phyloP scores from a whole-genome alignment of 2,797 vertebrate genomes.

The Microctenopoma steveboyesi region DNA sequence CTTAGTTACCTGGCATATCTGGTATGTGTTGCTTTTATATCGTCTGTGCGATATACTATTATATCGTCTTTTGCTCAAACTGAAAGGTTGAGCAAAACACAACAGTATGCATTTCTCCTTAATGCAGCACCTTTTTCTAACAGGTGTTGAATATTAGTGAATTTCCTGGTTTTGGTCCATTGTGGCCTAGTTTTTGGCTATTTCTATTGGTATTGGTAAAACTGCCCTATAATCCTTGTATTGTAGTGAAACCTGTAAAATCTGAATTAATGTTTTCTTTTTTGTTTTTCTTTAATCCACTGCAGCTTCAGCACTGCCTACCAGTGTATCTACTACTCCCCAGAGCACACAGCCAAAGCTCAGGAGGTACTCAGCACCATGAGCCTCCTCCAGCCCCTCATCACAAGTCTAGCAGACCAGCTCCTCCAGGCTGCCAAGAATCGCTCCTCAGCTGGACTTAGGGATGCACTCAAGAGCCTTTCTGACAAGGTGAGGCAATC shows the following conservation, averaged over 20 bases:
- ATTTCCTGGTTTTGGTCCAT: too few species aligned
- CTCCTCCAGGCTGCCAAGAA: conserved; percentile 94
- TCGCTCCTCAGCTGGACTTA: conserved; percentile 88
- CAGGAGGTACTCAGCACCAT: conserved; percentile 95
- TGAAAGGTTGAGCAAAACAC: too few species aligned
- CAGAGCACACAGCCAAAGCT: conserved; percentile 96
- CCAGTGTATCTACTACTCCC: conserved; percentile 99
- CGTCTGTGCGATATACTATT: too few species aligned
- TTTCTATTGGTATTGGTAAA: conserved; percentile 6
- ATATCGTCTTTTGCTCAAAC: too few species aligned
- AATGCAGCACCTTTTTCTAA: too few species aligned
- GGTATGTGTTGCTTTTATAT: too few species aligned
- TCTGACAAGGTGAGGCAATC: conserved; percentile 91
- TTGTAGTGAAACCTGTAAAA: conserved; percentile 1
- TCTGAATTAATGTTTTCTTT: conserved; percentile 16
- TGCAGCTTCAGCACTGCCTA: conserved; percentile 91
- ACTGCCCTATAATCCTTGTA: neutral
- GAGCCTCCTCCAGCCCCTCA: conserved; percentile 91
- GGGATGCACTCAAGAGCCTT: conserved; percentile 93
- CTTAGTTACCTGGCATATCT: too few species aligned
- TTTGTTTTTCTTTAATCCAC: neutral
- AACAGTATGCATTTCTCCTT: too few species aligned
- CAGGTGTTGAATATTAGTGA: too few species aligned
- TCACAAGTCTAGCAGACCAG: conserved; percentile 91
- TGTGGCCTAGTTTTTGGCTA: conserved; percentile 11